Base-by-base conservation (phyloP, 1,140 invertebrate genomes). In the Medauroidea extradentata region DNA sequence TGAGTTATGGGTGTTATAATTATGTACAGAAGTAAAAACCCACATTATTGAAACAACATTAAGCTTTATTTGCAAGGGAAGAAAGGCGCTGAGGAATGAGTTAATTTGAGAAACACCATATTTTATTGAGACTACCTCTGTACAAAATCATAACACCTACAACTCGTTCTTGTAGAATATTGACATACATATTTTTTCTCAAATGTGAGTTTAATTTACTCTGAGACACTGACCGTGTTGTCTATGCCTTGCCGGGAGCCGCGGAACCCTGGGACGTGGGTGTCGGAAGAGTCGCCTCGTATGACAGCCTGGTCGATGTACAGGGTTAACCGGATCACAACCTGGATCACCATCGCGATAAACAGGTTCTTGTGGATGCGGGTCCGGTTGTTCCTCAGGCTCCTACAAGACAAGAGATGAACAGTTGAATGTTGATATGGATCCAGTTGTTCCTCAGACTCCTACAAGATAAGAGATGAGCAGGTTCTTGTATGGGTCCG, bases 321-420 rank as follows among this genome's bases (percentile, higher is more conserved):
- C n/a, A 94, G 71, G 0, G 85, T 85, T 42, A 96, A 79, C 53
- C 91, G 79, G n/a, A 94, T 85, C 23, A 90, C 70, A 1, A 94
- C 89, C 73, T 94, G 90, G 14, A 92, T 81, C 29, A 91, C 78
- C 80, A 94, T 93, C 0, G 92, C 90, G 2, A 90, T 79, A 71
- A 95, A 94, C 21, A 96, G 78, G 68, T 93, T 91, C 69, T 90
- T 88, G 70, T 96, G 93, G 53, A 96, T 93, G 54, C 86, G 81
- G 2, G 93, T 96, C 54, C 92, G 80, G 67, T 90, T 91, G 66
- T 94, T 94, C 58, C 87, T 80, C 25, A 96, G 72, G 43, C 86
- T 86, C 64, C 91, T 92, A 75, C n/a, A 73, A 73, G 60, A 48
- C 57, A 39, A 49, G 13, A 63, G 2, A 90, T 79, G 71, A 95